Evolutionary conservation across 2,888 invertebrate species (phyloP).

Genomic region (Cantharis rufa): DNA sequence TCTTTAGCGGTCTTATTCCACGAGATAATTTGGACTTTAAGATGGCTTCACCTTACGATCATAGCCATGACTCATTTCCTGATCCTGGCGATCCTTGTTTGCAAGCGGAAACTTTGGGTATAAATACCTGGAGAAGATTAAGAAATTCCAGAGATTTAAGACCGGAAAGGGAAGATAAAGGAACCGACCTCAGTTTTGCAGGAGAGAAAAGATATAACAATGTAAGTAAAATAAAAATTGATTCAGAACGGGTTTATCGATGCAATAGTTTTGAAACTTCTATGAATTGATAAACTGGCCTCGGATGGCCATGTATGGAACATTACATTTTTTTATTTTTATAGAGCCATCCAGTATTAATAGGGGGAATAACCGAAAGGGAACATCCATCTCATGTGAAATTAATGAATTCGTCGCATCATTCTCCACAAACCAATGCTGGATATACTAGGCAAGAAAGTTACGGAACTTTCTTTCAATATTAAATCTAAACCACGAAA

Average conservation of each 20-base stretch:
- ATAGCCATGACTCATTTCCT: slow-evolving; percentile 66
- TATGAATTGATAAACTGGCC: neutral
- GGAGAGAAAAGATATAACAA: slow-evolving; percentile 41
- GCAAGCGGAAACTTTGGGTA: slow-evolving; percentile 70
- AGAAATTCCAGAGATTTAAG: slow-evolving; percentile 64
- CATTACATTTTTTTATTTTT: slow-evolving; percentile 7
- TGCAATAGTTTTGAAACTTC: no score
- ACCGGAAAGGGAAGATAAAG: slow-evolving; percentile 48
- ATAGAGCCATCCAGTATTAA: slow-evolving; percentile 63
- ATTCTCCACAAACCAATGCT: slow-evolving; percentile 79
- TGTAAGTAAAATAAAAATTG: slow-evolving; percentile 31
- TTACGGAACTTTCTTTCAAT: slow-evolving; percentile 74
- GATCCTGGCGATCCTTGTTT: slow-evolving; percentile 66
- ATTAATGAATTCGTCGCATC: slow-evolving; percentile 79
- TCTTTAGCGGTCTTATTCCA: slow-evolving; percentile 57
- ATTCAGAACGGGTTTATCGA: no score
- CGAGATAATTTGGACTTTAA: slow-evolving; percentile 72
- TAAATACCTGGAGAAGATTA: slow-evolving; percentile 68
- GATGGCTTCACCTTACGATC: slow-evolving; percentile 69
- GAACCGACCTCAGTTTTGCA: neutral
- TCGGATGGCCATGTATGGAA: neutral
- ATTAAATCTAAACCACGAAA: slow-evolving; percentile 52
- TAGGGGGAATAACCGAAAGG: slow-evolving; percentile 67
- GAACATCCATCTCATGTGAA: slow-evolving; percentile 74
- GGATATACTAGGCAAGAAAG: slow-evolving; percentile 80